Evolutionary conservation across 2,113 vertebrate species (phyloP).

Genomic region (Rhinoptilus africanus): DNA sequence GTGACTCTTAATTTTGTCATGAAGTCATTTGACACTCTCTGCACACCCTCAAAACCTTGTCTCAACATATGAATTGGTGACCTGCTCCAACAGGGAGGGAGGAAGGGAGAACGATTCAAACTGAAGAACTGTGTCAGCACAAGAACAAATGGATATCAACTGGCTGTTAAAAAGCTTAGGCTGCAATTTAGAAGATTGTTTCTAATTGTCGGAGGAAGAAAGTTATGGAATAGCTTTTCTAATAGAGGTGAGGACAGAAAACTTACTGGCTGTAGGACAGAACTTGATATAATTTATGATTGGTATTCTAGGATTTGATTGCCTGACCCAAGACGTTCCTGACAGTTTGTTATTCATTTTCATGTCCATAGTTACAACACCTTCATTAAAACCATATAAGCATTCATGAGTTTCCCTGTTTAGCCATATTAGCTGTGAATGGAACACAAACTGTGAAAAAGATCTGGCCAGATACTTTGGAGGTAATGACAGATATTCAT

Average conservation of each 20-base stretch:
- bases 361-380: neutral
- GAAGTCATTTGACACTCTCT: neutral
- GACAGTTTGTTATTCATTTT: neutral
- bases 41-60: neutral
- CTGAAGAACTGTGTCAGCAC: no score
- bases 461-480: neutral
- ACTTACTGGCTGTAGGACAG: neutral
- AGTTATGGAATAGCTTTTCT: neutral
- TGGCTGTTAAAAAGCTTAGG: neutral
- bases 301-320: neutral
- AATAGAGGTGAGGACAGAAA: neutral
- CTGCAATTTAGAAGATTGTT: neutral
- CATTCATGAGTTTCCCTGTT: neutral
- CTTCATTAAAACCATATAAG: neutral
- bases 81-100: neutral
- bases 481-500: neutral
- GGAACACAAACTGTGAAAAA: neutral
- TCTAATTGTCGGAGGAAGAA: neutral
- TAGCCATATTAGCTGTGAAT: neutral
- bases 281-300: neutral
- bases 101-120: neutral
- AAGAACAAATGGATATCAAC: neutral
- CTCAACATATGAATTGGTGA: neutral
- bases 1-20: neutral
- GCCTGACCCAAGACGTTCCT: neutral